Evolutionary conservation across 2,113 vertebrate species (phyloP).

Genomic region (Geothlypis trichas): DNA sequence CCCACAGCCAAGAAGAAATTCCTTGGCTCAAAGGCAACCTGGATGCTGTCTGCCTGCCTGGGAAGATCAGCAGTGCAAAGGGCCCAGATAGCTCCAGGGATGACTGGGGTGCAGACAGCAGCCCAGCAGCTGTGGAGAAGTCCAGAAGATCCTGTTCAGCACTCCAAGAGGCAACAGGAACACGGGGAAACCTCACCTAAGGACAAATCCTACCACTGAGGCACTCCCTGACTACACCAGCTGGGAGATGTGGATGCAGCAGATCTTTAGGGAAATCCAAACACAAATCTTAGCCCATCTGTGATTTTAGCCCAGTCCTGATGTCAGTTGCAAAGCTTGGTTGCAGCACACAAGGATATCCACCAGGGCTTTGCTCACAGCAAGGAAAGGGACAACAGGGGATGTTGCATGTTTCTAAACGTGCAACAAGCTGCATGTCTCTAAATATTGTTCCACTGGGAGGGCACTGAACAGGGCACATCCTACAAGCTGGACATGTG

Average conservation of each 20-base stretch:
- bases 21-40: not conserved
- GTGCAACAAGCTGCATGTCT: too few species aligned
- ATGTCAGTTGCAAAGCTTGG: rapidly evolving
- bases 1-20: not conserved
- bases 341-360: not conserved
- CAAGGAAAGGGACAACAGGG: not conserved
- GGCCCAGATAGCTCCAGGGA: not conserved
- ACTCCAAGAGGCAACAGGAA: rapidly evolving
- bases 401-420: too few species aligned
- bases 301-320: not conserved
- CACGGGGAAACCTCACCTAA: not conserved
- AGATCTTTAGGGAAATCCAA: not conserved
- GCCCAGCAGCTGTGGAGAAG: not conserved
- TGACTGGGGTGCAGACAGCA: not conserved
- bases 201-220: not conserved
- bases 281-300: not conserved
- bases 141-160: not conserved
- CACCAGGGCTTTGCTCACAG: rapidly evolving
- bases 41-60: not conserved
- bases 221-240: not conserved
- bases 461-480: not conserved
- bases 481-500: not conserved
- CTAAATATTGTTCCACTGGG: too few species aligned
- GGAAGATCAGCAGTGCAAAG: not conserved
- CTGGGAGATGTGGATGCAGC: not conserved